These are phyloP conservation scores for Pao palembangensis DNA, from an alignment of 2,113 vertebrate species.

Conservation along the genomic window DNA sequence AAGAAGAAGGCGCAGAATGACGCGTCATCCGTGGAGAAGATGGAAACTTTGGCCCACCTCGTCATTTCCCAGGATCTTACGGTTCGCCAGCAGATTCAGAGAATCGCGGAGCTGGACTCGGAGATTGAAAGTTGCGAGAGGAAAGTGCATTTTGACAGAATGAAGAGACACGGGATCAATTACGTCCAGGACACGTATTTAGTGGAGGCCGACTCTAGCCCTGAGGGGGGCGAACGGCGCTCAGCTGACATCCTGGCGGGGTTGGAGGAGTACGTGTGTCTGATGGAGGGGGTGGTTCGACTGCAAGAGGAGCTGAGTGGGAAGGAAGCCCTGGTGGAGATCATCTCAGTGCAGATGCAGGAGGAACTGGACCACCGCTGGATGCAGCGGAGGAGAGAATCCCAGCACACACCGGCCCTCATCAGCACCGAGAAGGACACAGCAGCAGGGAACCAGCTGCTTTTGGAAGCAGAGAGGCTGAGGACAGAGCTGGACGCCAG, in stretches of 20 bases:
- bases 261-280: conserved; percentile 72
- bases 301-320: conserved; percentile 82
- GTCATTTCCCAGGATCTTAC: conserved; percentile 95
- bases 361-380: conserved; percentile 89
- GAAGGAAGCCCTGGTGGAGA: conserved; percentile 82
- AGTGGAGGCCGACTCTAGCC: conserved; percentile 54
- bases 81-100: conserved; percentile 88
- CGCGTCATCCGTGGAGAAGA: conserved; percentile 76
- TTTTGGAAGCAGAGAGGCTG: conserved; percentile 82
- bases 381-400: conserved; percentile 84
- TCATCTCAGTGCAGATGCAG: conserved; percentile 80
- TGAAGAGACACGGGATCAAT: conserved; percentile 84
- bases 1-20: conserved; percentile 71
- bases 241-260: conserved; percentile 49
- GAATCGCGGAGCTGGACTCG: conserved; percentile 84
- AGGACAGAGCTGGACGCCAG: conserved; percentile 88
- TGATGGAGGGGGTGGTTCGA: conserved; percentile 76
- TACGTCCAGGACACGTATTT: conserved; percentile 95
- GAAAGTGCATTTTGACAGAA: conserved; percentile 83
- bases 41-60: conserved; percentile 90
- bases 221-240: conserved; percentile 8
- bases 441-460: conserved; percentile 65
- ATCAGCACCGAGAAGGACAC: conserved; percentile 1
- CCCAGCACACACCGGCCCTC: conserved; percentile 31
- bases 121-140: conserved; percentile 89